Conservation (phyloP, 2,888 invertebrate species). For the Machimus rusticus region DNA sequence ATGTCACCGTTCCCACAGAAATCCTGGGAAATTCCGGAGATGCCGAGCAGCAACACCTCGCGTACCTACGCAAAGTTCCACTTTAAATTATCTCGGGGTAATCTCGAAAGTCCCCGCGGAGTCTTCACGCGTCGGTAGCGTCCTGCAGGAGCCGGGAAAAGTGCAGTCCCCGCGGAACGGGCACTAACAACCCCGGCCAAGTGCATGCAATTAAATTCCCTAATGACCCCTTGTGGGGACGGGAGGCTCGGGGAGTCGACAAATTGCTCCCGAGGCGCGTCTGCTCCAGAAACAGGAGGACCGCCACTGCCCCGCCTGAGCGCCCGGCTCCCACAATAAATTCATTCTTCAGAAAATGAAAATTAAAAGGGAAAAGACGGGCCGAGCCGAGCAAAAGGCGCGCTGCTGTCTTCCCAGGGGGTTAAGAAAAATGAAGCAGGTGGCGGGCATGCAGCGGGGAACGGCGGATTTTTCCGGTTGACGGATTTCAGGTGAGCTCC, state of each 20-base stretch:
- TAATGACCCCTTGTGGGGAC: background rate
- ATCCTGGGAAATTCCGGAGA: background rate
- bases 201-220: conserved; percentile 27
- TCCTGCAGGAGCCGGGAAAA: background rate
- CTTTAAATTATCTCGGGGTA: background rate
- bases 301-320: background rate
- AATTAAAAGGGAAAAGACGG: background rate
- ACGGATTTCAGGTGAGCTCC: conserved; percentile 24
- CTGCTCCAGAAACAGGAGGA: background rate
- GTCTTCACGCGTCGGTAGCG: background rate
- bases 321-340: background rate
- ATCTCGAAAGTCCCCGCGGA: background rate
- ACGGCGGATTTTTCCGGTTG: conserved; percentile 12
- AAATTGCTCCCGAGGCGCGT: conserved; percentile 6
- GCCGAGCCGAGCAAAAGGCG: background rate
- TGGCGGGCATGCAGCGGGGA: background rate
- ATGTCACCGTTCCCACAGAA: background rate
- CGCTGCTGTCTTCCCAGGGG: background rate
- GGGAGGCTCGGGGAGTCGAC: background rate
- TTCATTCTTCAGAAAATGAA: background rate
- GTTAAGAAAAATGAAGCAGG: conserved; percentile 15
- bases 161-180: background rate
- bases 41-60: background rate
- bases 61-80: background rate
- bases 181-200: background rate